Base-by-base conservation (phyloP, 2,888 invertebrate genomes). In the Sylvicola cinctus region DNA sequence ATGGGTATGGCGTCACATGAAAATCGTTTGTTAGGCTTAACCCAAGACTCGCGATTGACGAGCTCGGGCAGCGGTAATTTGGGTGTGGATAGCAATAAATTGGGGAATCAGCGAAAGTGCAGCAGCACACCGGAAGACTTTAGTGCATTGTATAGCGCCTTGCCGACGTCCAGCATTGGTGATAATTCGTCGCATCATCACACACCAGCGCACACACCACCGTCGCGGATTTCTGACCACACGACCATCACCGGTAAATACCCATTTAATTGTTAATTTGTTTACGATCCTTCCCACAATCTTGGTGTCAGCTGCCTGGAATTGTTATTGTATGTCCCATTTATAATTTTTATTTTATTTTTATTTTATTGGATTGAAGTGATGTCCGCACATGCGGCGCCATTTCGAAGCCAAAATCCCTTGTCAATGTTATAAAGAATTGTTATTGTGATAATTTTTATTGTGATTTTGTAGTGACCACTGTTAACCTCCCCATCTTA, bases 101-200 rank as follows among this genome's bases (percentile, higher is more conserved):
- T 33, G 28, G 35, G 34, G 49, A 45, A 60, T 50, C 55, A 64
- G 54, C 49, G 65, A 48, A 81, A 81, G 61, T 81, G 81, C 60
- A 80, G 81, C 60, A 79, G 79, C 16, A 80, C 79, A 33, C 80
- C 81, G 29, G 88, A 88, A 57, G 88, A 90, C 60, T 88, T 87
- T 55, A 73, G 77, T 37, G 78, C 84, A 16, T 63, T 88, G 46
- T 88, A 90, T 57, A 76, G 79, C 16, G 70, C 63, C 3, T 61
- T 70, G 40, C 53, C 57, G 36, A 55, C 58, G 42, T 53, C 58
- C 41, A 58, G 57, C 38, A 54, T 58, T 45, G 42, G 42, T 20
- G 64, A 66, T 41, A 50, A 64, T 43, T 47, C 65, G 47, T 65
- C 57, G 31, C 66, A 67, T 45, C 68, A 68, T 40, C 68, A 68